These are phyloP conservation scores for Galeopterus variegatus DNA, from an alignment of 2,113 vertebrate genomes.

Conservation along the genomic window DNA sequence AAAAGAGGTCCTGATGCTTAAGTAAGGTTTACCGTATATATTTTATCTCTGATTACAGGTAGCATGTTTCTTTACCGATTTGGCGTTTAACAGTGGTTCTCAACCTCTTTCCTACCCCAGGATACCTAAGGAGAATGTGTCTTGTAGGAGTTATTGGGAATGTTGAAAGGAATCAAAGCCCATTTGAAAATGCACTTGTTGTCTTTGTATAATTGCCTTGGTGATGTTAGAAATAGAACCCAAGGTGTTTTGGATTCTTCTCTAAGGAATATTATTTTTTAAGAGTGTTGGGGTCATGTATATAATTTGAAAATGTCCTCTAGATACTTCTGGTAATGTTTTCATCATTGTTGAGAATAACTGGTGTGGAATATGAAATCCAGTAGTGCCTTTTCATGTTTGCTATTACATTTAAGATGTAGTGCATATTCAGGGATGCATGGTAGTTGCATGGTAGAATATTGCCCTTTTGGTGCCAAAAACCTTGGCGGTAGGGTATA, in stretches of 20 bases:
- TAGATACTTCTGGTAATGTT: conserved; percentile 17
- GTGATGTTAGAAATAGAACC: conserved; percentile 48
- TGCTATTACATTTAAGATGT: neutral
- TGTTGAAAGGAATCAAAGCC: conserved; percentile 15
- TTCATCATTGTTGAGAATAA: conserved; percentile 23
- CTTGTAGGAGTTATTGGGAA: neutral
- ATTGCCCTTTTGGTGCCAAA: neutral
- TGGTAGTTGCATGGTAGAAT: neutral
- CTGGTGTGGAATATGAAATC: conserved; percentile 12
- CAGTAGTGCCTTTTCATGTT: conserved; percentile 4
- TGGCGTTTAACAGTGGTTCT: conserved; percentile 27
- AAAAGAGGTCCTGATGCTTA: neutral
- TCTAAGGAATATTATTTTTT: neutral
- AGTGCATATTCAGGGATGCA: neutral
- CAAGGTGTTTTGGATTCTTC: conserved; percentile 5
- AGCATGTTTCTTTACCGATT: conserved; percentile 34
- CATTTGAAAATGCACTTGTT: conserved; percentile 5
- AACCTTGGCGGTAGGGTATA: neutral
- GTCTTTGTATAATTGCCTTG: conserved; percentile 30
- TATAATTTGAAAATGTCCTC: conserved; percentile 15
- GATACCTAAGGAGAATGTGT: neutral
- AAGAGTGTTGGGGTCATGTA: neutral
- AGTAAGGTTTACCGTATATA: neutral
- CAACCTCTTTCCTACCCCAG: neutral
- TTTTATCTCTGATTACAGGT: conserved; percentile 20